phyloP scores from a whole-genome alignment of 2,888 invertebrate genomes.

The Graphium colonna region DNA sequence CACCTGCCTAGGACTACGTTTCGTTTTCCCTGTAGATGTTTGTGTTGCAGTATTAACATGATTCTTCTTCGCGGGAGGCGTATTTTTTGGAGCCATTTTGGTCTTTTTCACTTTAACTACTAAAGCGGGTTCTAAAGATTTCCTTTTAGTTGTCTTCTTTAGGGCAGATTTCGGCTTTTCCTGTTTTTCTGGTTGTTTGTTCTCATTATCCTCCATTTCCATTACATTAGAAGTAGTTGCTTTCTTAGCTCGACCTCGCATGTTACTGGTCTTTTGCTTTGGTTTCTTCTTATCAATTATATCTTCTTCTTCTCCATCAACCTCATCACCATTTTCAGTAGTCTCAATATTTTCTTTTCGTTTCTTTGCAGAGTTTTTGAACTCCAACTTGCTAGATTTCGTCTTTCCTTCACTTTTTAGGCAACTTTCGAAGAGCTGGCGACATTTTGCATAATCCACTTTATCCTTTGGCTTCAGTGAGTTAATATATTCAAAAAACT shows the following conservation, averaged over 20 bases:
- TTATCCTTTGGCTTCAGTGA: conserved; percentile 84
- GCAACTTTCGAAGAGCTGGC: conserved; percentile 82
- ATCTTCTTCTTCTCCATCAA: conserved; percentile 27
- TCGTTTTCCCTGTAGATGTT: conserved; percentile 53
- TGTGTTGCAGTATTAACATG: conserved; percentile 65
- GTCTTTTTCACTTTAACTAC: conserved; percentile 56
- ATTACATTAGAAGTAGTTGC: conserved; percentile 31
- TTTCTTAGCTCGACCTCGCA: conserved; percentile 28
- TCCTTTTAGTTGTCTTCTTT: conserved; percentile 47
- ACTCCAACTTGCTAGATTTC: conserved; percentile 80
- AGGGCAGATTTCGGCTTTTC: conserved; percentile 15
- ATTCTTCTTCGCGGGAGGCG: conserved; percentile 63
- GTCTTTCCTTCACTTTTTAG: conserved; percentile 82
- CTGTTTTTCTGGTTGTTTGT: conserved; percentile 43
- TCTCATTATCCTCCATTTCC: conserved; percentile 45
- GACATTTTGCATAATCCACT: conserved; percentile 87
- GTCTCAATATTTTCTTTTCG: conserved; percentile 30
- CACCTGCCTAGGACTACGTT: conserved; percentile 53
- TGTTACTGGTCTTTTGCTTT: conserved; percentile 25
- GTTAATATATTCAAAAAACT: conserved; percentile 84
- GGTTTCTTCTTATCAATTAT: conserved; percentile 23
- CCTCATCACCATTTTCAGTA: conserved; percentile 23
- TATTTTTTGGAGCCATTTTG: conserved; percentile 53
- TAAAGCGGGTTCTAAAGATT: conserved; percentile 52
- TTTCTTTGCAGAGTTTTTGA: conserved; percentile 52